Evolutionary conservation across 2,113 vertebrate species (phyloP).

Genomic region (Grammomys surdaster): DNA sequence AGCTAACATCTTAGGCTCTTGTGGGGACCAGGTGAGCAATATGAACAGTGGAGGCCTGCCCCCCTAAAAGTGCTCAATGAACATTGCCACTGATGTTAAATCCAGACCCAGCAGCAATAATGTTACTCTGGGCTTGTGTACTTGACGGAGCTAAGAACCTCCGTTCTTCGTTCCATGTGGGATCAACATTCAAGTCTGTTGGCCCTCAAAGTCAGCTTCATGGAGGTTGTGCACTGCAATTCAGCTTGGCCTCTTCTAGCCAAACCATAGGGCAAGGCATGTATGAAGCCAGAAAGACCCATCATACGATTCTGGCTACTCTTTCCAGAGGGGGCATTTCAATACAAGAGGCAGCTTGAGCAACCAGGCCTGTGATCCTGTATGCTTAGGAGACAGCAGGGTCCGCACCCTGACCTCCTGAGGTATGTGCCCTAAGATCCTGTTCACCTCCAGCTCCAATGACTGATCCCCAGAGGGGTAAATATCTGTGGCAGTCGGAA

Average conservation of each 20-base stretch:
- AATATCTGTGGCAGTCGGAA: not conserved
- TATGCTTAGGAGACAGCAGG: not conserved
- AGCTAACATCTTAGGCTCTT: not conserved
- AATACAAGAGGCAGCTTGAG: not conserved
- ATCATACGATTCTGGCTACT: slow-evolving; percentile 3
- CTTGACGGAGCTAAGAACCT: not conserved
- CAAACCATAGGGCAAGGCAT: not conserved
- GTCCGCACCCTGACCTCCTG: not conserved
- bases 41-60: not conserved
- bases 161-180: not conserved
- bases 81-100: not conserved
- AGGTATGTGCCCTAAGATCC: not conserved
- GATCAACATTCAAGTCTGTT: not conserved
- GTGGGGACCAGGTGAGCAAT: not conserved
- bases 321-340: not conserved
- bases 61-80: not conserved
- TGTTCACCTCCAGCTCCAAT: slow-evolving; percentile 18
- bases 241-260: not conserved
- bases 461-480: not conserved
- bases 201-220: not conserved
- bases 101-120: not conserved
- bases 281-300: not conserved
- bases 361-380: not conserved
- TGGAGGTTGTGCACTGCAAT: not conserved
- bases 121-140: not conserved